These are phyloP conservation scores for Leucania comma DNA, from an alignment of 2,888 invertebrate genomes.

Conservation along the genomic window DNA sequence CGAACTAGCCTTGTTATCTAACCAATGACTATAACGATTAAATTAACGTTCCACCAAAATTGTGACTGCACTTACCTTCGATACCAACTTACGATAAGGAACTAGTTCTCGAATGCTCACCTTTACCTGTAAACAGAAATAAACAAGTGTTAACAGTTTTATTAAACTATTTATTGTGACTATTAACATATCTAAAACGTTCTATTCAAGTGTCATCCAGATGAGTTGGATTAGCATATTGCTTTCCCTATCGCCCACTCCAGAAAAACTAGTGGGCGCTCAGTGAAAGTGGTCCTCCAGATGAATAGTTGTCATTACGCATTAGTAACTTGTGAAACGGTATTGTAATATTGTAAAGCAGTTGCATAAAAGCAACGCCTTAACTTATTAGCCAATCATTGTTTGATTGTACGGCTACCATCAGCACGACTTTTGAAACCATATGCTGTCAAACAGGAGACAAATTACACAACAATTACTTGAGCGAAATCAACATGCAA, in stretches of 20 bases:
- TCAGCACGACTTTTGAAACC: constrained; percentile 32
- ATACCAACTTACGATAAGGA: constrained; percentile 46
- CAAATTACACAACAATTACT: constrained; percentile 57
- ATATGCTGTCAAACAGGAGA: constrained; percentile 34
- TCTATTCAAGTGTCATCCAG: constrained; percentile 66
- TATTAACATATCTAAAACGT: constrained; percentile 31
- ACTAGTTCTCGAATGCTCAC: constrained; percentile 73
- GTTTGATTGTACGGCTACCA: constrained; percentile 36
- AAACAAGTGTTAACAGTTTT: constrained; percentile 62
- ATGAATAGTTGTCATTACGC: constrained; percentile 69
- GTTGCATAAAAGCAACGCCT: constrained; percentile 50
- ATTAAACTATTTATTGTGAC: constrained; percentile 31
- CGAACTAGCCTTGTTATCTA: constrained; percentile 45
- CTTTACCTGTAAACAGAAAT: constrained; percentile 85
- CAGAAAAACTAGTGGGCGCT: constrained; percentile 77
- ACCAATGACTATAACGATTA: constrained; percentile 40
- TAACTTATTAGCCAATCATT: constrained; percentile 33
- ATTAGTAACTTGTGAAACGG: constrained; percentile 61
- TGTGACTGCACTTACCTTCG: constrained; percentile 50
- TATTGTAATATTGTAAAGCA: constrained; percentile 57
- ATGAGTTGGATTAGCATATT: constrained; percentile 75
- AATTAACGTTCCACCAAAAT: constrained; percentile 50
- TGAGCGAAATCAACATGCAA: constrained; percentile 53
- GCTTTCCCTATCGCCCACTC: constrained; percentile 80
- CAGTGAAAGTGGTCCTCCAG: constrained; percentile 81